Evolutionary conservation across 2,888 invertebrate species (phyloP).

Genomic region (Habrosyne pyritoides): DNA sequence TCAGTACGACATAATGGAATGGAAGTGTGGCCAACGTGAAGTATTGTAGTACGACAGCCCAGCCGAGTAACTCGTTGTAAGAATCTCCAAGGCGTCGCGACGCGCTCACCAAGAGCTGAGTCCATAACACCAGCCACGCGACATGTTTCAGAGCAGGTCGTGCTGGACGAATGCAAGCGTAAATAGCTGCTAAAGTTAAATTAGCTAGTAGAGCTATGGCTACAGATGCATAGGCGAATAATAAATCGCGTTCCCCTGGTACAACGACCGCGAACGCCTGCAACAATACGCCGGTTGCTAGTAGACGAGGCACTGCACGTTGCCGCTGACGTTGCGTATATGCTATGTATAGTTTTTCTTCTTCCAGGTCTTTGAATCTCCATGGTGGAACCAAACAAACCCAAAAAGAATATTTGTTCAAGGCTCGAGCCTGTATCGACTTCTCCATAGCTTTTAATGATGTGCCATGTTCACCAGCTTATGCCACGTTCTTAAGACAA

Average conservation of each 20-base stretch:
- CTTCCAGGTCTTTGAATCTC: conserved; percentile 65
- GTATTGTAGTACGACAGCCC: conserved; percentile 89
- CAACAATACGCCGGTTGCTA: conserved; percentile 62
- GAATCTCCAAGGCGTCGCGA: conserved; percentile 79
- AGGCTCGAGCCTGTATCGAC: conserved; percentile 46
- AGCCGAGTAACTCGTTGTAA: conserved; percentile 87
- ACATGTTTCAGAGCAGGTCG: conserved; percentile 85
- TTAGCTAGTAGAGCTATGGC: conserved; percentile 52
- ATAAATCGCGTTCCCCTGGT: conserved; percentile 67
- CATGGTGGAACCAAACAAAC: conserved; percentile 66
- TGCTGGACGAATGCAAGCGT: conserved; percentile 46
- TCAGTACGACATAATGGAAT: conserved; percentile 69
- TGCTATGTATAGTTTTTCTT: conserved; percentile 68
- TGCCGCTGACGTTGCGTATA: conserved; percentile 71
- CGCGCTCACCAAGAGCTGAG: conserved; percentile 60
- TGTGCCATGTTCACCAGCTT: conserved; percentile 28
- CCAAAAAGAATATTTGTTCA: conserved; percentile 51
- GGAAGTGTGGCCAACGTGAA: conserved; percentile 90
- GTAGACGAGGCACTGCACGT: conserved; percentile 65
- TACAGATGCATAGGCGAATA: conserved; percentile 57
- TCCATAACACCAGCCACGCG: conserved; percentile 85
- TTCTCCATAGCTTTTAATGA: conserved; percentile 59
- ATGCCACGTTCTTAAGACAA: background rate
- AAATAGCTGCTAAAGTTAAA: conserved; percentile 49
- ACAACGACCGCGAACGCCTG: conserved; percentile 65